Percentiles rank a stretch among this genome's conserved stretches.
phyloP scores from a whole-genome alignment of 2,888 invertebrate genomes.

The Drosophila fungiperda region DNA sequence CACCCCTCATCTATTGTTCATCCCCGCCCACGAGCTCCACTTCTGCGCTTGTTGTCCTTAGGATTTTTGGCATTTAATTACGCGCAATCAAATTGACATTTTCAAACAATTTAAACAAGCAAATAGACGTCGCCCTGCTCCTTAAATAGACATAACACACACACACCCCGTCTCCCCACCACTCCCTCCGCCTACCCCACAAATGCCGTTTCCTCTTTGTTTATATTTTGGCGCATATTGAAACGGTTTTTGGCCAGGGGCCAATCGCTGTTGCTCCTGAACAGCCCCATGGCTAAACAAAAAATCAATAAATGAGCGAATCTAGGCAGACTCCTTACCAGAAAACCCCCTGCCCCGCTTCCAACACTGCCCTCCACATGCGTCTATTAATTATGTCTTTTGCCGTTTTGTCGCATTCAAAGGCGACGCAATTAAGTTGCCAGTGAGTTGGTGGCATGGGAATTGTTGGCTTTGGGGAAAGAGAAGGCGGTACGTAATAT shows the following conservation, averaged over 20 bases:
- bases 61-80: conserved; percentile 81
- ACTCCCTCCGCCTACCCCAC: neutral
- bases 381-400: conserved; percentile 79
- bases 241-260: conserved; percentile 77
- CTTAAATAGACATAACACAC: conserved; percentile 8
- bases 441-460: conserved; percentile 6
- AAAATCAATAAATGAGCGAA: conserved; percentile 67
- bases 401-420: conserved; percentile 80
- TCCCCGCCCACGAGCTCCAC: neutral
- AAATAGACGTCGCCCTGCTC: conserved; percentile 56
- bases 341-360: neutral
- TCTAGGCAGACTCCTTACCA: neutral
- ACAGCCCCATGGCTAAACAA: conserved; percentile 22
- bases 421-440: conserved; percentile 73
- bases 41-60: conserved; percentile 65
- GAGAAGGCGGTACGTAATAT: conserved; percentile 40
- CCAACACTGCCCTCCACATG: conserved; percentile 2
- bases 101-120: conserved; percentile 79
- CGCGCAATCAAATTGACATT: conserved; percentile 82
- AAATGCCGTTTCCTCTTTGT: conserved; percentile 24
- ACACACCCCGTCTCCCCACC: conserved; percentile 2
- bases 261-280: conserved; percentile 57
- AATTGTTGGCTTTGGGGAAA: neutral
- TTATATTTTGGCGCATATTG: conserved; percentile 67
- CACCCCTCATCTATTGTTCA: neutral